These are phyloP conservation scores for Drosophila pseudoananassae DNA, from an alignment of 1,140 invertebrate species.

Conservation along the genomic window DNA sequence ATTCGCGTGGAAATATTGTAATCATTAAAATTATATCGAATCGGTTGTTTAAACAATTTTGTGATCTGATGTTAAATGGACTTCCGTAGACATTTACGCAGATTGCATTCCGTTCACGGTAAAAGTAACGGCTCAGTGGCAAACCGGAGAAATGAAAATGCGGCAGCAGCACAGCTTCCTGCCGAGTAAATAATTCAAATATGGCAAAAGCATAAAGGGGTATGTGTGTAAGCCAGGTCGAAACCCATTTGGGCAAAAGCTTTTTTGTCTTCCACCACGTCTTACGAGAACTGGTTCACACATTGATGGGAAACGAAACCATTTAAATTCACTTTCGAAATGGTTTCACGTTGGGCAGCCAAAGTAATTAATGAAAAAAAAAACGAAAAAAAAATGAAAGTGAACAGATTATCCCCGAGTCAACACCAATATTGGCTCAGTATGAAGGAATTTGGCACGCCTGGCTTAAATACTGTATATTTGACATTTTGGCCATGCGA, in stretches of 20 bases:
- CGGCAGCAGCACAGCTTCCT: conserved; percentile 3
- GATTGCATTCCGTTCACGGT: conserved; percentile 34
- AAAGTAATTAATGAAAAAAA: conserved; percentile 4
- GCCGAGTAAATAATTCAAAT: conserved; percentile 3
- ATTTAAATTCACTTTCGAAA: conserved; percentile 59
- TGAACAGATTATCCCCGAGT: conserved; percentile 17
- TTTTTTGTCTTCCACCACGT: neutral
- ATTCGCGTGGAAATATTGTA: conserved; percentile 45
- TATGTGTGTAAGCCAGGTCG: neutral
- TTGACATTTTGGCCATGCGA: conserved; percentile 42
- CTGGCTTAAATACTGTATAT: conserved; percentile 4
- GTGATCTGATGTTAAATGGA: conserved; percentile 46
- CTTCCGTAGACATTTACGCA: conserved; percentile 64
- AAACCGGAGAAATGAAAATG: conserved; percentile 40
- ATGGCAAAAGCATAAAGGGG: neutral
- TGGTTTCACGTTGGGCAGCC: conserved; percentile 24
- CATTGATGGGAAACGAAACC: conserved; percentile 22
- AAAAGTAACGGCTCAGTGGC: conserved; percentile 32
- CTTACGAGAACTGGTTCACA: conserved; percentile 13
- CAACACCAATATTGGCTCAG: neutral
- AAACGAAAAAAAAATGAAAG: conserved; percentile 40
- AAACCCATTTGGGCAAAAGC: neutral
- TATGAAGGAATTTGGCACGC: conserved; percentile 2
- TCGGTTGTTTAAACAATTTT: conserved; percentile 25
- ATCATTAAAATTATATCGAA: conserved; percentile 31